Base-by-base conservation (phyloP, 2,113 vertebrate genomes). In the Speoplatyrhinus poulsoni region DNA sequence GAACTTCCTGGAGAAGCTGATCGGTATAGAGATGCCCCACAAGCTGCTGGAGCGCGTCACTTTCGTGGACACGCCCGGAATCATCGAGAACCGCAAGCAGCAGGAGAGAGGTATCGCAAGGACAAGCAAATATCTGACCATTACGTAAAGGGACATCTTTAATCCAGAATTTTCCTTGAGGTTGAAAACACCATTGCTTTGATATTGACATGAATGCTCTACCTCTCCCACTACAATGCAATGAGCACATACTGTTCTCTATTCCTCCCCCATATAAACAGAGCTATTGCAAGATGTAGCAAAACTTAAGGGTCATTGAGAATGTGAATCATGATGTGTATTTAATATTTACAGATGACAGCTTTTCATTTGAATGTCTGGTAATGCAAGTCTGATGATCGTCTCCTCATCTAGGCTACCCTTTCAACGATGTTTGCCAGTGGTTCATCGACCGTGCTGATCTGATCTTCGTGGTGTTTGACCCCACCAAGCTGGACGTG, bases 11-110 rank as follows among this genome's bases (percentile, higher is more conserved):
- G 97, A 99, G 91, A 95, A 95, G 82, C 89, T 99, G 79, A 94
- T 99, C 26, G 98, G 98, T 17, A 94, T 96, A 0, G 97, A 99
- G 87, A 95, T 99, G 90, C 96, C 96, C 19, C 97, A 98, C 89
- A 96, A 96, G 73, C 94, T 99, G 61, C 90, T 99, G 85, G 96
- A 99, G 84, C 85, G 96, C 69, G 95, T 99, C 70, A 98, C 96
- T 61, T 94, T 99, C 0, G 97, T 99, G 47, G 97, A 99, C 85
- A 98, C 98, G 0, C 98, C 98, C 0, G 98, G 98, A 77, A 97
- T 99, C 86, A 99, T 99, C 0, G 98, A 99, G 82, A 99, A 99
- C 88, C 96, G 96, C 89, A 99, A 99, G 73, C 98, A 99, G 86
- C 98, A 99, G 78, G 97, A 99, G 84, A 93, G 98, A 96, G 98